Percentiles rank a stretch among this genome's conserved stretches.
phyloP scores from a whole-genome alignment of 2,113 vertebrate genomes.

The Actenoides lindsayi region DNA sequence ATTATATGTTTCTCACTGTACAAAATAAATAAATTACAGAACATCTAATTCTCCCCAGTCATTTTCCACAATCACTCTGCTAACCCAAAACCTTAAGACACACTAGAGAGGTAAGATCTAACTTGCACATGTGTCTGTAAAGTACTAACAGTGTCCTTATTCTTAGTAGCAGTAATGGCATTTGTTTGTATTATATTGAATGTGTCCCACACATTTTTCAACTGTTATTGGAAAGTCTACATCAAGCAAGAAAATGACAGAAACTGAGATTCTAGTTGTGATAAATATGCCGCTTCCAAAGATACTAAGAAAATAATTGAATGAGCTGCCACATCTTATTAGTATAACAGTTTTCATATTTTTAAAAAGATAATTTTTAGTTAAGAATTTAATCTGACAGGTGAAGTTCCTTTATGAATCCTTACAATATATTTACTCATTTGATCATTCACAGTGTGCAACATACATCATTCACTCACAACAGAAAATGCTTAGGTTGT shows the following conservation, averaged over 20 bases:
- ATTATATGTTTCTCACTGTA: background rate
- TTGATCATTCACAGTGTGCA: background rate
- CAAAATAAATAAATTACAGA: too few relatives aligned
- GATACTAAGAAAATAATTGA: background rate
- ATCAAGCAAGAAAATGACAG: background rate
- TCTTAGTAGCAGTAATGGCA: background rate
- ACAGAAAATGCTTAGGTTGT: background rate
- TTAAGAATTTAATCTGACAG: background rate
- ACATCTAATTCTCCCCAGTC: background rate
- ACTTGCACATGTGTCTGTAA: background rate
- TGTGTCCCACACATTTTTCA: background rate
- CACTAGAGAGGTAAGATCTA: background rate
- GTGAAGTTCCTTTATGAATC: background rate
- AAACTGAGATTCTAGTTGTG: background rate
- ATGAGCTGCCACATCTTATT: background rate
- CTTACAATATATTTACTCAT: background rate
- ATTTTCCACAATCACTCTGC: background rate
- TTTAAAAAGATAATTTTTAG: background rate
- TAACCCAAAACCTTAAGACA: background rate
- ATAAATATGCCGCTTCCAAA: background rate
- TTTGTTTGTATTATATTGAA: background rate
- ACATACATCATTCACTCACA: background rate
- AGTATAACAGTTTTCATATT: background rate
- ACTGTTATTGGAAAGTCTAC: background rate
- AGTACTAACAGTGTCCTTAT: background rate